Percentiles rank a stretch among this genome's conserved stretches.
Conservation (phyloP, 2,113 vertebrate species). For the Nansenia antarctica region DNA sequence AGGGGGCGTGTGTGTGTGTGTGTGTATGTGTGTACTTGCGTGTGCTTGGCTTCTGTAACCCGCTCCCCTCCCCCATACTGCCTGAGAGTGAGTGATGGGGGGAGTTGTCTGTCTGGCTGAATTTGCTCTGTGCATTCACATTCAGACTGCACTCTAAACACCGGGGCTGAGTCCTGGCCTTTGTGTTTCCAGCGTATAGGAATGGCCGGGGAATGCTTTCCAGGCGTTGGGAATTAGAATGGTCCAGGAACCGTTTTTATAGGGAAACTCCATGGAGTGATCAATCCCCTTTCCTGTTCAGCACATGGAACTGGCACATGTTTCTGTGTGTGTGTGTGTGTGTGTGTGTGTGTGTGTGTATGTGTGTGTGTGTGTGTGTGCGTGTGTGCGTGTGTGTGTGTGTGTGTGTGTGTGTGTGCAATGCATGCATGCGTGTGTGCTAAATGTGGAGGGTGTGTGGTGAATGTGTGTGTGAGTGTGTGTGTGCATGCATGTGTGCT, state of each 20-base stretch:
- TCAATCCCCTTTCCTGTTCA: slow-evolving; percentile 20
- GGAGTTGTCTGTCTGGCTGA: slow-evolving; percentile 50
- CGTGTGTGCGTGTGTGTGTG: slow-evolving; percentile 39
- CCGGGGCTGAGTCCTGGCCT: slow-evolving; percentile 50
- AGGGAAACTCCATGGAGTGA: slow-evolving; percentile 33
- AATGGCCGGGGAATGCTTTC: slow-evolving; percentile 54
- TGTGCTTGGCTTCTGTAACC: slow-evolving; percentile 12
- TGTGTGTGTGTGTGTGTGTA: slow-evolving; percentile 38
- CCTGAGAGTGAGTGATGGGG: slow-evolving; percentile 53
- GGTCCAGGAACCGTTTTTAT: slow-evolving; percentile 29
- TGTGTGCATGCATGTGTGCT: slow-evolving; percentile 10
- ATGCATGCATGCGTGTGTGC: background rate
- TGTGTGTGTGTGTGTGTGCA: background rate
- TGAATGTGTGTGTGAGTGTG: slow-evolving; percentile 48
- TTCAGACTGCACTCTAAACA: slow-evolving; percentile 51
- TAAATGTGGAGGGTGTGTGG: too few species aligned
- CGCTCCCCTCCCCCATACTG: slow-evolving; percentile 63
- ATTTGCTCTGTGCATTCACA: slow-evolving; percentile 60
- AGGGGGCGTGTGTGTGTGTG: slow-evolving; percentile 1
- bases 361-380: slow-evolving; percentile 19
- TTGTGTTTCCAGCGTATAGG: slow-evolving; percentile 47
- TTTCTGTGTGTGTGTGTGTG: slow-evolving; percentile 10
- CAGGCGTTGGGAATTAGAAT: slow-evolving; percentile 52
- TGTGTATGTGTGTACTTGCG: slow-evolving; percentile 40
- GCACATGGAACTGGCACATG: slow-evolving; percentile 25